Percentiles rank a stretch among this genome's conserved stretches.
These are phyloP conservation scores for Trogon melanurus DNA, from an alignment of 2,113 vertebrate genomes.

Conservation along the genomic window DNA sequence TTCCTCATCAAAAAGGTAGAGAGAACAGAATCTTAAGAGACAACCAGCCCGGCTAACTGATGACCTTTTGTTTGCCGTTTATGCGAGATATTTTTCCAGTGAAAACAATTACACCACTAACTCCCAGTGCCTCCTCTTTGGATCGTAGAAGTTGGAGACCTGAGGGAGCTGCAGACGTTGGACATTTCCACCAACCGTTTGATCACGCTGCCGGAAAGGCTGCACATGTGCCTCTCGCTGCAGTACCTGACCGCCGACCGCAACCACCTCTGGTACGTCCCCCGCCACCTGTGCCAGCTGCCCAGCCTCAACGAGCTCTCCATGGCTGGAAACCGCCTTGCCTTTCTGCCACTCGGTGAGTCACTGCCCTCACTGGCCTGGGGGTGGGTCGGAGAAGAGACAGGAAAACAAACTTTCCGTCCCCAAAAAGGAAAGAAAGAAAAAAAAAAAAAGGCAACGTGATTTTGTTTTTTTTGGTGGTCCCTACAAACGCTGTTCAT, in stretches of 20 bases:
- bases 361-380: not conserved
- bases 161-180: constrained; percentile 91
- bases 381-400: not conserved
- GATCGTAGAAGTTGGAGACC: constrained; percentile 89
- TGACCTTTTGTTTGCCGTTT: not conserved
- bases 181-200: constrained; percentile 93
- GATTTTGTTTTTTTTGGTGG: not conserved
- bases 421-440: not conserved
- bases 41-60: not conserved
- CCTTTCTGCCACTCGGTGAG: constrained; percentile 90
- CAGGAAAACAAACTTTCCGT: not conserved
- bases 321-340: constrained; percentile 92
- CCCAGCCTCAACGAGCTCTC: constrained; percentile 95
- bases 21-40: not conserved
- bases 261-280: constrained; percentile 87
- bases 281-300: constrained; percentile 92
- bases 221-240: constrained; percentile 91
- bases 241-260: constrained; percentile 93
- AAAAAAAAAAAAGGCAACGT: not conserved
- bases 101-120: accelerated
- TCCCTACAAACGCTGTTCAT: not conserved
- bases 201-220: constrained; percentile 85
- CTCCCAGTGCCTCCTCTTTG: constrained; percentile 18
- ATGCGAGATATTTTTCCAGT: accelerated
- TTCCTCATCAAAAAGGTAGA: not conserved